These are phyloP conservation scores for Manduca sexta DNA, from an alignment of 1,140 invertebrate genomes.

Conservation along the genomic window DNA sequence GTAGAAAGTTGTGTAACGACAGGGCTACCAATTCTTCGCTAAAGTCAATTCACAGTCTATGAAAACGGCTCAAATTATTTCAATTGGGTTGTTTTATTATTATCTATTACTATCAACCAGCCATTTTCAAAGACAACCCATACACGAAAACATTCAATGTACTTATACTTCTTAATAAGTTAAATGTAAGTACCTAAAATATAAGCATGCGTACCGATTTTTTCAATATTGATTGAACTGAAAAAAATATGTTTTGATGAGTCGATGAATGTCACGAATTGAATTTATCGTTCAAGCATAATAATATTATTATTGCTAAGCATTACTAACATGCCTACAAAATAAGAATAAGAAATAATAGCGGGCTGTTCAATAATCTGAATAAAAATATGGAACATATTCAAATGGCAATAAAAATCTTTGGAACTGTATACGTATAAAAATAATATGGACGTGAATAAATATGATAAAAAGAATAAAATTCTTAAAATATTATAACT, in stretches of 20 bases:
- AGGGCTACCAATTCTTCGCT: too few relatives aligned
- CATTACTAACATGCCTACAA: constrained; percentile 57
- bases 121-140: constrained; percentile 9
- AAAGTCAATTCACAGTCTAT: background rate
- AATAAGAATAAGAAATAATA: constrained; percentile 15
- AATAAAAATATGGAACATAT: constrained; percentile 39
- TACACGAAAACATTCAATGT: constrained; percentile 3
- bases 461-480: constrained; percentile 65
- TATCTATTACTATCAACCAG: background rate
- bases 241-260: constrained; percentile 48
- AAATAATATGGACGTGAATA: constrained; percentile 51
- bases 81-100: background rate
- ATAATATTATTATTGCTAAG: constrained; percentile 15
- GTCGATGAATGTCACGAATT: constrained; percentile 35
- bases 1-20: background rate
- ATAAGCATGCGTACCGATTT: constrained; percentile 66
- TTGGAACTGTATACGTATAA: constrained; percentile 42
- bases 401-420: constrained; percentile 45
- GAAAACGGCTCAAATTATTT: background rate
- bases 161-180: constrained; percentile 1
- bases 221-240: constrained; percentile 62
- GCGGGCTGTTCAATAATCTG: constrained; percentile 23
- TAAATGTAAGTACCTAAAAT: constrained; percentile 17
- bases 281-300: constrained; percentile 25
- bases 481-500: constrained; percentile 49